Conservation (phyloP, 2,888 invertebrate genomes). For the Platerodrilus igneus region DNA sequence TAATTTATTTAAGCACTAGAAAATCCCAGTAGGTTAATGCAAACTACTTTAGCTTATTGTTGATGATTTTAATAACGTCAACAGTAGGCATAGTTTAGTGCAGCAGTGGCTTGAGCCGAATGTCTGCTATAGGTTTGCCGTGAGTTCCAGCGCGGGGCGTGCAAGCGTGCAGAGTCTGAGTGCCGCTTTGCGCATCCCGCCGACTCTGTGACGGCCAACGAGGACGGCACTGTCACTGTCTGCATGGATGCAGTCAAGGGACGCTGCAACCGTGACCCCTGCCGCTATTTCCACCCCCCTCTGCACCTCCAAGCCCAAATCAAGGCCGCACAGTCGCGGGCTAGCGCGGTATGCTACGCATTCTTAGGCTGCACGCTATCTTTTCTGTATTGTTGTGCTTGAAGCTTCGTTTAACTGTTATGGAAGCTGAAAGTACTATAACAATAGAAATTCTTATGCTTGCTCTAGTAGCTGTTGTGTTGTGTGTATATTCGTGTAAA, state of each 20-base stretch:
- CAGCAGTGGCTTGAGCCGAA: slow-evolving; percentile 45
- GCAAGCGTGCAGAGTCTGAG: slow-evolving; percentile 95
- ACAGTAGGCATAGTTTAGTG: slow-evolving; percentile 18
- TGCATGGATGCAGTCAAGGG: slow-evolving; percentile 99
- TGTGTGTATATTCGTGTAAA: slow-evolving; percentile 16
- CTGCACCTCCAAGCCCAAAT: slow-evolving; percentile 99
- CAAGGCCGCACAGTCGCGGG: slow-evolving; percentile 95
- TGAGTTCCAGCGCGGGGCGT: slow-evolving; percentile 98
- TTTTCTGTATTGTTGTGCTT: slow-evolving; percentile 48
- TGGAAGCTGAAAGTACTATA: slow-evolving; percentile 15
- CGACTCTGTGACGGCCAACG: slow-evolving; percentile 92
- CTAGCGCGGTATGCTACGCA: slow-evolving; percentile 78
- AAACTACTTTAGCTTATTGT: slow-evolving; percentile 15
- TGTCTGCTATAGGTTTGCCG: slow-evolving; percentile 84
- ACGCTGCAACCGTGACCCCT: slow-evolving; percentile 98
- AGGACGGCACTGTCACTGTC: slow-evolving; percentile 98
- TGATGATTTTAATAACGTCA: slow-evolving; percentile 11
- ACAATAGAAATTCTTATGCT: slow-evolving; percentile 20
- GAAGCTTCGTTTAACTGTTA: slow-evolving; percentile 25
- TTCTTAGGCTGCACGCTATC: slow-evolving; percentile 53
- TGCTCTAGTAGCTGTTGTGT: slow-evolving; percentile 23
- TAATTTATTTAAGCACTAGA: slow-evolving; percentile 21
- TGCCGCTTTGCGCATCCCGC: slow-evolving; percentile 99
- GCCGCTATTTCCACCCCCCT: slow-evolving; percentile 99
- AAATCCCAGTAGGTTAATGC: slow-evolving; percentile 22